These are phyloP conservation scores for Plodia interpunctella DNA, from an alignment of 1,140 invertebrate species.

Conservation along the genomic window DNA sequence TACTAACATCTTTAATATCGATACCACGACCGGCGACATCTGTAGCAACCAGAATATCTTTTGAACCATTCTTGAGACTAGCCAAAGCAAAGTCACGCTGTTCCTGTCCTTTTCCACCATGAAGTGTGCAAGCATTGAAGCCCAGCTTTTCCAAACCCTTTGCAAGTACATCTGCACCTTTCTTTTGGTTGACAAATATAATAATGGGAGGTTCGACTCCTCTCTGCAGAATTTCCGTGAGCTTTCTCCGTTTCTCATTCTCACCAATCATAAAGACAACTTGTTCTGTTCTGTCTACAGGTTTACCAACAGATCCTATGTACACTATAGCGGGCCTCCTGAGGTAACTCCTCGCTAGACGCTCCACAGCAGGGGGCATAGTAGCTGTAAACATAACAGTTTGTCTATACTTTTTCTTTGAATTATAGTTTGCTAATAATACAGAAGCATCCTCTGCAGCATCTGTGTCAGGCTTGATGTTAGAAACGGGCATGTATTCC, in stretches of 20 bases:
- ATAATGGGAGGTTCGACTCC: constrained; percentile 98
- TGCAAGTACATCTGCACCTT: constrained; percentile 98
- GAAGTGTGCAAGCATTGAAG: constrained; percentile 97
- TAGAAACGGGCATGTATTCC: constrained; percentile 98
- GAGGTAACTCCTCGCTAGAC: constrained; percentile 96
- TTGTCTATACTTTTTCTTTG: constrained; percentile 98
- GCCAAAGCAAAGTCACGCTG: constrained; percentile 98
- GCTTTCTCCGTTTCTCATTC: constrained; percentile 93
- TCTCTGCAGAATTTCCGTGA: constrained; percentile 90
- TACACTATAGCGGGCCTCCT: constrained; percentile 98
- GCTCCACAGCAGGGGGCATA: constrained; percentile 98
- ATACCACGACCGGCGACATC: constrained; percentile 99
- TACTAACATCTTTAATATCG: constrained; percentile 99
- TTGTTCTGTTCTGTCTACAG: constrained; percentile 98
- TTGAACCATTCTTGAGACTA: constrained; percentile 94
- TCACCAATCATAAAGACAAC: constrained; percentile 97
- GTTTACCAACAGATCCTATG: constrained; percentile 98
- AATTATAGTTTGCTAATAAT: constrained; percentile 95
- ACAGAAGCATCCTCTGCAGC: constrained; percentile 97
- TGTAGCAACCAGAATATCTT: constrained; percentile 99
- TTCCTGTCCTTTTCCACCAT: constrained; percentile 99
- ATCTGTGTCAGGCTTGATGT: constrained; percentile 98
- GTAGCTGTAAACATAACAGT: constrained; percentile 99
- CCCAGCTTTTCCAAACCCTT: constrained; percentile 98
- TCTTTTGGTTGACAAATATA: constrained; percentile 99